These are phyloP conservation scores for Spodoptera frugiperda DNA, from an alignment of 1,140 invertebrate genomes.

Conservation along the genomic window DNA sequence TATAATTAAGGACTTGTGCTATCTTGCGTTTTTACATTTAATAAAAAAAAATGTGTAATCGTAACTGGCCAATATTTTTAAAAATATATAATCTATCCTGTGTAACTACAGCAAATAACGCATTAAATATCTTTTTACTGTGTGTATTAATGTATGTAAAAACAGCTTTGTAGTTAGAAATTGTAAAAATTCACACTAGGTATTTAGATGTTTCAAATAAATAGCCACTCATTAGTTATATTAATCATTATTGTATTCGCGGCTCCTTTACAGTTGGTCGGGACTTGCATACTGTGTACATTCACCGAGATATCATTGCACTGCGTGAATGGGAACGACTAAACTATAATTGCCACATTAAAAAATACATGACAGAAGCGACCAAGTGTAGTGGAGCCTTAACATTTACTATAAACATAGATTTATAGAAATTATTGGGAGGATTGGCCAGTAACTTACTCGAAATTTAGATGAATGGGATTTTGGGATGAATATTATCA, in stretches of 20 bases:
- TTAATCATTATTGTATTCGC: conserved; percentile 39
- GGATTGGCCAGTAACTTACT: conserved; percentile 47
- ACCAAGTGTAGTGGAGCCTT: conserved; percentile 23
- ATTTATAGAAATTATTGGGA: conserved; percentile 44
- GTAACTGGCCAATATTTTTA: conserved; percentile 62
- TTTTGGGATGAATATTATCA: conserved; percentile 22
- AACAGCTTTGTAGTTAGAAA: conserved; percentile 73
- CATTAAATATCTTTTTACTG: conserved; percentile 62
- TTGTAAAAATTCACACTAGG: conserved; percentile 63
- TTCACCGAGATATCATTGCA: not conserved
- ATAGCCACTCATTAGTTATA: conserved; percentile 45
- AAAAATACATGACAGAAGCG: conserved; percentile 1
- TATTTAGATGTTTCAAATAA: conserved; percentile 56
- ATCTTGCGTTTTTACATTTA: conserved; percentile 56
- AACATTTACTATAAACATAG: conserved; percentile 30
- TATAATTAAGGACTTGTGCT: conserved; percentile 57
- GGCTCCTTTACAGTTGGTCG: conserved; percentile 30
- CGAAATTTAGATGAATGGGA: conserved; percentile 5
- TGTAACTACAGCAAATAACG: conserved; percentile 54
- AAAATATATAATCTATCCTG: conserved; percentile 53
- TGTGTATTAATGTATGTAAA: conserved; percentile 72
- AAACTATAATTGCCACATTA: not conserved
- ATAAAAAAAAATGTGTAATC: conserved; percentile 45
- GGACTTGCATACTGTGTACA: not conserved
- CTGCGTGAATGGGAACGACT: conserved; percentile 5